Evolutionary conservation across 1,140 invertebrate species (phyloP).

Genomic region (Leptestheria dahalacensis): DNA sequence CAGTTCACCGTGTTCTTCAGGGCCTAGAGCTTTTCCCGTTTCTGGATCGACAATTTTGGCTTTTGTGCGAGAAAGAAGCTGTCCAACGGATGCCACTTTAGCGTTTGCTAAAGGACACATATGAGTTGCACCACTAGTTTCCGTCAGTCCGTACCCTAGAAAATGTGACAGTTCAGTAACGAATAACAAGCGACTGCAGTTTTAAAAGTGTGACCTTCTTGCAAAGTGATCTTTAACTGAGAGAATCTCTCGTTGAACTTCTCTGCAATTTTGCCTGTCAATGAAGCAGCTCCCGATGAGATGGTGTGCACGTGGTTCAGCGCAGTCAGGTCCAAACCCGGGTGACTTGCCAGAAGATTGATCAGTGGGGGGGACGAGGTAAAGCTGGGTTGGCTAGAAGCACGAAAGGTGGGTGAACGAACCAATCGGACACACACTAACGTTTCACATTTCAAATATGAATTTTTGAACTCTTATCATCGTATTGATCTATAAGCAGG

Average conservation of each 20-base stretch:
- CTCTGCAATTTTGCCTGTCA: conserved; percentile 43
- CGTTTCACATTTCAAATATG: no score
- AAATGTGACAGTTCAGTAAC: not conserved
- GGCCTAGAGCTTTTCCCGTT: conserved; percentile 26
- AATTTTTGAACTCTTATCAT: no score
- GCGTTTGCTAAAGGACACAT: conserved; percentile 2
- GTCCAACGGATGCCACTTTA: conserved; percentile 18
- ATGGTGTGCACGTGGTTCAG: no score
- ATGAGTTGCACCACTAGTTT: conserved; percentile 15
- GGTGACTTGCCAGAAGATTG: not conserved
- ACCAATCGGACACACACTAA: no score
- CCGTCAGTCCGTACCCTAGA: conserved; percentile 21
- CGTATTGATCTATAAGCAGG: conserved; percentile 21
- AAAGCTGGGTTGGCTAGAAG: no score
- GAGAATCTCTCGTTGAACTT: conserved; percentile 42
- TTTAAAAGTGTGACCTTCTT: conserved; percentile 24
- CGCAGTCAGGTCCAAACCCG: no score
- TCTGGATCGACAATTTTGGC: conserved; percentile 27
- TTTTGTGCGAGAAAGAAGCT: conserved; percentile 17
- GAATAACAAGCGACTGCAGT: not conserved
- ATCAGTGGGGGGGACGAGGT: no score
- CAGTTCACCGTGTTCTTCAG: conserved; percentile 33
- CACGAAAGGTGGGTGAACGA: no score
- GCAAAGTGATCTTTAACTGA: conserved; percentile 40
- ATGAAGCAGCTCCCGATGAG: conserved; percentile 41